phyloP scores from a whole-genome alignment of 2,113 vertebrate genomes.

The Athene noctua region DNA sequence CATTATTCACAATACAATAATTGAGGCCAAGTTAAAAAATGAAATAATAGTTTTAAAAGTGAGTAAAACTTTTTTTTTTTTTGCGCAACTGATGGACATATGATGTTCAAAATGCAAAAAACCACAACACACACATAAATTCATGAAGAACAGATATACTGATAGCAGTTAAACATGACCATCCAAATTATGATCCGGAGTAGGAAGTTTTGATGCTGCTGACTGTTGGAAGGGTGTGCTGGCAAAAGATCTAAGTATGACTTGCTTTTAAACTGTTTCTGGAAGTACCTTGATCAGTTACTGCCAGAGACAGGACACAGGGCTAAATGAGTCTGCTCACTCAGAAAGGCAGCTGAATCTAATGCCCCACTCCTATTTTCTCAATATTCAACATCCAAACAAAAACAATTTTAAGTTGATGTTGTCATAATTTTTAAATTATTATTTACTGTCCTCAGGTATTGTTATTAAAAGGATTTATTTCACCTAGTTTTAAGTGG shows the following conservation, averaged over 20 bases:
- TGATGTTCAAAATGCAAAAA: not conserved
- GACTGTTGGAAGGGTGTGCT: not conserved
- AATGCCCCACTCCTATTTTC: not conserved
- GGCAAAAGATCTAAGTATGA: not conserved
- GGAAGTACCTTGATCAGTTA: not conserved
- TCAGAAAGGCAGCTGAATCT: not conserved
- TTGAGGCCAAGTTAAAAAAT: not conserved
- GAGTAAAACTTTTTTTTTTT: not conserved
- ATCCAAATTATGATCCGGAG: not conserved
- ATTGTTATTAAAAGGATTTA: not conserved
- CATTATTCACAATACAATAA: not conserved
- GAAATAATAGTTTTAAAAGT: not conserved
- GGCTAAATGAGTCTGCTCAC: not conserved
- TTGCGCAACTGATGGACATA: not conserved
- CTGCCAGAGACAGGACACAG: not conserved
- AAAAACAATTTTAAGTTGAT: not conserved
- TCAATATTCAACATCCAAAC: not conserved
- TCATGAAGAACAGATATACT: not conserved
- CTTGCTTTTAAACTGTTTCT: not conserved
- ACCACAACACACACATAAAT: not conserved
- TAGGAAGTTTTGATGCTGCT: not conserved
- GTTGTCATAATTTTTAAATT: not conserved
- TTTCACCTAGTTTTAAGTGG: not conserved
- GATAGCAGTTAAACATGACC: not conserved
- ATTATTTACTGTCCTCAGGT: not conserved